Percentiles rank a stretch among this genome's conserved stretches.
Evolutionary conservation across 2,888 invertebrate genomes (phyloP).

Genomic region (Coelopa pilipes): DNA sequence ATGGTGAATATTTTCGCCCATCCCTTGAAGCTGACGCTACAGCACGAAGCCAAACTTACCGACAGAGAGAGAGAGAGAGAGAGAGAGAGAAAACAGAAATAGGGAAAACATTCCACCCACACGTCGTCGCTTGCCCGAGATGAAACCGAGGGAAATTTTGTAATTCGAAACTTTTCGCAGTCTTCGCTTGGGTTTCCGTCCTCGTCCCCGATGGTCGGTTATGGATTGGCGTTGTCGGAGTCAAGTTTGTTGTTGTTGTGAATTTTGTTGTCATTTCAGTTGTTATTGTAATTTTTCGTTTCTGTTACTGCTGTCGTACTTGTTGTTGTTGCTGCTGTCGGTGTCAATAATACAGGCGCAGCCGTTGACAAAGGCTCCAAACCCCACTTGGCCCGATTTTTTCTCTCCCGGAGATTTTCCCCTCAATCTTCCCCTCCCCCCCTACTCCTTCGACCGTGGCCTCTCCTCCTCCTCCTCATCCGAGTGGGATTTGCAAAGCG

Average conservation of each 20-base stretch:
- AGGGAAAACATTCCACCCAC: too few relatives aligned
- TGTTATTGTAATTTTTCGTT: too few relatives aligned
- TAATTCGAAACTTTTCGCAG: background rate
- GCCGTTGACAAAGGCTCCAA: slow-evolving; percentile 4
- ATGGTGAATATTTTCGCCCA: slow-evolving; percentile 1
- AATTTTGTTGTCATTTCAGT: too few relatives aligned
- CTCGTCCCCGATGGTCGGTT: background rate
- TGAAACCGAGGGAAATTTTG: background rate
- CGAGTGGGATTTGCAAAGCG: background rate
- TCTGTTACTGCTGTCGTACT: background rate
- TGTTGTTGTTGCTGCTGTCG: background rate
- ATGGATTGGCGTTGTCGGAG: too few relatives aligned
- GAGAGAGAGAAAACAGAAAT: background rate
- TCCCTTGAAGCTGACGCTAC: background rate
- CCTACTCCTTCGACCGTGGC: too few relatives aligned
- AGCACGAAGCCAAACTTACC: background rate
- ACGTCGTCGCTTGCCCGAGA: too few relatives aligned
- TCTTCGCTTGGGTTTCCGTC: background rate
- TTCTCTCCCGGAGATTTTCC: background rate
- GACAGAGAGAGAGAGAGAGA: background rate
- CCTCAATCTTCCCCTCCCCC: too few relatives aligned
- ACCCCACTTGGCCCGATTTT: background rate
- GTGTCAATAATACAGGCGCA: background rate
- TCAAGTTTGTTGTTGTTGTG: too few relatives aligned
- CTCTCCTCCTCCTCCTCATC: too few relatives aligned